Percentiles rank a stretch among this genome's conserved stretches.
phyloP scores from a whole-genome alignment of 2,888 invertebrate species.

The Drosophila nigritarsus region DNA sequence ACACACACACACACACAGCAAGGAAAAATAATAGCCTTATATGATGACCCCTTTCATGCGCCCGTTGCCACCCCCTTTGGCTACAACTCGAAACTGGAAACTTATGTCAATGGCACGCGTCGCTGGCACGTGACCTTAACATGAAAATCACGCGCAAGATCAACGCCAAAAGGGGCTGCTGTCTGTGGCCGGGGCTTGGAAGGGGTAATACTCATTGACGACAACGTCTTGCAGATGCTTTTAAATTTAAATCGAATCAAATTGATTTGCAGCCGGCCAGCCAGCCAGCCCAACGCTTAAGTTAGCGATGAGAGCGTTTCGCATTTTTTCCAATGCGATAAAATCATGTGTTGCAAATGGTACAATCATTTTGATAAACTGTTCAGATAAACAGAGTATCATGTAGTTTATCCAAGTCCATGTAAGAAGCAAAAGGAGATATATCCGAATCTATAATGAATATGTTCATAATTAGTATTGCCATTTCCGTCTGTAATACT shows the following conservation, averaged over 20 bases:
- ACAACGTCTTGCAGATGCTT: slow-evolving; percentile 72
- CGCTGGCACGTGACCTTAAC: slow-evolving; percentile 75
- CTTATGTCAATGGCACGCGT: slow-evolving; percentile 79
- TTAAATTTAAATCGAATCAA: slow-evolving; percentile 85
- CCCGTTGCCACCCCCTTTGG: slow-evolving; percentile 22
- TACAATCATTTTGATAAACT: background rate
- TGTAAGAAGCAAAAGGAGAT: background rate
- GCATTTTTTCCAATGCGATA: slow-evolving; percentile 1
- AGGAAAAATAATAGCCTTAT: background rate
- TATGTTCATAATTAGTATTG: background rate
- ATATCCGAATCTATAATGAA: background rate
- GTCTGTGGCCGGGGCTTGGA: background rate
- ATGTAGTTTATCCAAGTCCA: background rate
- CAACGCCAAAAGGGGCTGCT: slow-evolving; percentile 40
- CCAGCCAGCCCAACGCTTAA: slow-evolving; percentile 51
- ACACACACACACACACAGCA: background rate
- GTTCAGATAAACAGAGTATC: background rate
- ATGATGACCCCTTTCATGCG: slow-evolving; percentile 50
- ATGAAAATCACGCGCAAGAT: slow-evolving; percentile 78
- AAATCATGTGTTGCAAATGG: background rate
- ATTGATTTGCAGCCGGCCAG: slow-evolving; percentile 80
- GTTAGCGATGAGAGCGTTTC: slow-evolving; percentile 1
- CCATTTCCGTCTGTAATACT: background rate
- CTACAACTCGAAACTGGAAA: slow-evolving; percentile 67
- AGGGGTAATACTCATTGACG: slow-evolving; percentile 28